Percentiles rank a stretch among this genome's conserved stretches.
These are phyloP conservation scores for Labia minor DNA, from an alignment of 2,888 invertebrate species.

Conservation along the genomic window DNA sequence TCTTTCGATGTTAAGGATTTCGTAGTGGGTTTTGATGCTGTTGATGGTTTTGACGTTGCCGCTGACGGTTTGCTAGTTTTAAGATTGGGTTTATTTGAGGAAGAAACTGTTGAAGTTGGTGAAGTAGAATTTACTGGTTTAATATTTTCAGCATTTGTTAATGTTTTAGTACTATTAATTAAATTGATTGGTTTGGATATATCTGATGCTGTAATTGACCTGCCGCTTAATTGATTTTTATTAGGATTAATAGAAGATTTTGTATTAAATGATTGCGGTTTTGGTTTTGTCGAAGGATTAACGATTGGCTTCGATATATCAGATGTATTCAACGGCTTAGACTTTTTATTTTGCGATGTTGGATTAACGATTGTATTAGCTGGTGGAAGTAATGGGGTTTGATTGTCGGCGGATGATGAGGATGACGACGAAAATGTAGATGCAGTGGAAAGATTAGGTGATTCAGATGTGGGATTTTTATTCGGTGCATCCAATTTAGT, in stretches of 20 bases:
- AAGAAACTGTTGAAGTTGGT: conserved; percentile 46
- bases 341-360: background rate
- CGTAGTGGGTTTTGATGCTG: conserved; percentile 16
- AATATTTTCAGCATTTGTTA: conserved; percentile 51
- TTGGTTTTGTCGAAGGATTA: background rate
- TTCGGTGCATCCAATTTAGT: conserved; percentile 16
- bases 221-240: conserved; percentile 27
- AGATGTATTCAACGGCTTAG: too few relatives aligned
- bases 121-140: conserved; percentile 47
- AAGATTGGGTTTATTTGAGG: conserved; percentile 36
- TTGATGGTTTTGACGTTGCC: conserved; percentile 19
- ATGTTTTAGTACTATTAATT: conserved; percentile 22
- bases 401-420: background rate
- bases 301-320: background rate
- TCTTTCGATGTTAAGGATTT: conserved; percentile 8
- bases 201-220: conserved; percentile 30
- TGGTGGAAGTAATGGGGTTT: conserved; percentile 14
- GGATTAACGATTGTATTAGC: conserved; percentile 15
- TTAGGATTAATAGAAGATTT: conserved; percentile 27
- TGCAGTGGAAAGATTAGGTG: background rate
- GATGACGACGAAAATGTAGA: conserved; percentile 4
- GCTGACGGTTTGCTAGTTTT: conserved; percentile 23
- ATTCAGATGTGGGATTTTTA: background rate
- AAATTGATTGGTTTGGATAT: conserved; percentile 22
- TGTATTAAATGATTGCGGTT: background rate